Evolutionary conservation across 2,888 invertebrate genomes (phyloP).

Genomic region (Cerastis leucographa): DNA sequence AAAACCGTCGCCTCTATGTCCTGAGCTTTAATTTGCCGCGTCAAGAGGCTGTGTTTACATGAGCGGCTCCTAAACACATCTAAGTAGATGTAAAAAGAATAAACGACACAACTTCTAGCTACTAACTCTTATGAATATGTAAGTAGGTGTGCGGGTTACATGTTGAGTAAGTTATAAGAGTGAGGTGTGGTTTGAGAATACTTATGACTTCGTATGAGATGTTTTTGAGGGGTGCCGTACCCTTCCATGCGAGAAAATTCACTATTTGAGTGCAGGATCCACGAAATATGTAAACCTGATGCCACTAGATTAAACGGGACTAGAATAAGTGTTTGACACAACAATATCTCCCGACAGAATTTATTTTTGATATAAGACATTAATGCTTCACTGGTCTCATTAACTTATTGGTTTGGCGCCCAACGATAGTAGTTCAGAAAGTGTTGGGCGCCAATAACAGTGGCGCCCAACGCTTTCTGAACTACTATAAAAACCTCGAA

Average conservation of each 20-base stretch:
- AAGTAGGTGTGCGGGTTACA: constrained; percentile 52
- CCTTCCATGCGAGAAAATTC: background rate
- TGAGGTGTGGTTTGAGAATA: constrained; percentile 47
- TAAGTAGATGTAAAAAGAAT: constrained; percentile 61
- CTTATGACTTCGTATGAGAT: constrained; percentile 28
- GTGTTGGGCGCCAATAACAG: no score
- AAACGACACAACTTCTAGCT: constrained; percentile 56
- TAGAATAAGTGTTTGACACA: background rate
- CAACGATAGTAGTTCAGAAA: no score
- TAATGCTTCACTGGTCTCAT: background rate
- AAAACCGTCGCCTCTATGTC: constrained; percentile 18
- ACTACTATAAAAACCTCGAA: constrained; percentile 28
- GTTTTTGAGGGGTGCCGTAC: constrained; percentile 1
- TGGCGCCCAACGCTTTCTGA: constrained; percentile 27
- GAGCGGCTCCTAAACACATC: constrained; percentile 54
- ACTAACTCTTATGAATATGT: constrained; percentile 66
- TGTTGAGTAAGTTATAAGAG: constrained; percentile 42
- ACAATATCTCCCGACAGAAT: background rate
- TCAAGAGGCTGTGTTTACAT: constrained; percentile 65
- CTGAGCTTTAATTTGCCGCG: constrained; percentile 66
- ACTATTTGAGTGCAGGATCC: background rate
- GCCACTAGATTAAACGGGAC: background rate
- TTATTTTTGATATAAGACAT: background rate
- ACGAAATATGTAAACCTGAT: background rate
- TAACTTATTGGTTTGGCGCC: constrained; percentile 7